These are phyloP conservation scores for Grantiella picta DNA, from an alignment of 2,113 vertebrate species.

Conservation along the genomic window DNA sequence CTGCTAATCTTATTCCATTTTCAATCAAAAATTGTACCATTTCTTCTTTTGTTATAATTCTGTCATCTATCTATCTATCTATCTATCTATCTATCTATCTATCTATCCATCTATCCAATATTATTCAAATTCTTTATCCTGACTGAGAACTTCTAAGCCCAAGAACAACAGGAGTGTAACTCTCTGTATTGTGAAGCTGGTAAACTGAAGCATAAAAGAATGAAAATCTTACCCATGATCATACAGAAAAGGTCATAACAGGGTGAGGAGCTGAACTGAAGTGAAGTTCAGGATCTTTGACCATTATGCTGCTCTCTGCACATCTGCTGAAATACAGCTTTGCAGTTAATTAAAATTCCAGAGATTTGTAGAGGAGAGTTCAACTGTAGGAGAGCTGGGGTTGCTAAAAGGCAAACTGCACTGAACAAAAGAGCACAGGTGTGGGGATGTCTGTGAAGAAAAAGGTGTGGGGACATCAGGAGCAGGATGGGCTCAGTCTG, in stretches of 20 bases:
- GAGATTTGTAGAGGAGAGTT: neutral
- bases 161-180: neutral
- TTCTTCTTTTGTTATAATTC: neutral
- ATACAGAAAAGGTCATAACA: neutral
- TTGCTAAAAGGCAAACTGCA: neutral
- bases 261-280: neutral
- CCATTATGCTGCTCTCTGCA: neutral
- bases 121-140: neutral
- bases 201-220: neutral
- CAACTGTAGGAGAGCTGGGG: neutral
- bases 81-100: neutral
- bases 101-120: neutral
- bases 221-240: neutral
- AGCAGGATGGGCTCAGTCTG: neutral
- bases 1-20: neutral
- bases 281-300: neutral
- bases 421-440: neutral
- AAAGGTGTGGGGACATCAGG: neutral
- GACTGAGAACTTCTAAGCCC: neutral
- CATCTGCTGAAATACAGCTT: neutral
- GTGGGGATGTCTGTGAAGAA: neutral
- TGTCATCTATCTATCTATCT: neutral
- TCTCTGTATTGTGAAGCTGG: neutral
- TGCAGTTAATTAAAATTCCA: neutral
- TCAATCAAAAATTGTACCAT: neutral